These are phyloP conservation scores for Vespertilio murinus DNA, from an alignment of 2,797 vertebrate species.

Conservation along the genomic window DNA sequence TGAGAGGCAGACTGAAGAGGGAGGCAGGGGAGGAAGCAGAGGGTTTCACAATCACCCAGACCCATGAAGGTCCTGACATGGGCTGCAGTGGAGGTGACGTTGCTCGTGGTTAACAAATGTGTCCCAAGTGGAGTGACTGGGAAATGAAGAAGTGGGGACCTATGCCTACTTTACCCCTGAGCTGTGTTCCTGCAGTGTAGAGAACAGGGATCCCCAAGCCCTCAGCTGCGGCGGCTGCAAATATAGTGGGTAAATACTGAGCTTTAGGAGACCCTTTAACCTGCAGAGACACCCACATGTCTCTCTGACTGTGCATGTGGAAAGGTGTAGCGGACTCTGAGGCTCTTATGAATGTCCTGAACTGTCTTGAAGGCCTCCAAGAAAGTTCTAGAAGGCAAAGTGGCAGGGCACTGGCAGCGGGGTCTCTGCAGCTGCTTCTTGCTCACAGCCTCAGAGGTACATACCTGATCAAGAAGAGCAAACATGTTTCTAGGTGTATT, in stretches of 20 bases:
- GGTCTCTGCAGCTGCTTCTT: background rate
- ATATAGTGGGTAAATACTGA: background rate
- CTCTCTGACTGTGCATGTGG: background rate
- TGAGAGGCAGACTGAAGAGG: background rate
- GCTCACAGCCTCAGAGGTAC: background rate
- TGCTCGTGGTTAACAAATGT: background rate
- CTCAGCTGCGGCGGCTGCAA: background rate
- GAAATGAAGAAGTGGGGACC: background rate
- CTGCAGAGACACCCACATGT: rapidly evolving
- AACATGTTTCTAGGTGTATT: background rate
- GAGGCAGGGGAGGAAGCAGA: background rate
- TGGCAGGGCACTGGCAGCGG: background rate
- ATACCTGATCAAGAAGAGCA: background rate
- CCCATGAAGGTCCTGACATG: too few relatives aligned
- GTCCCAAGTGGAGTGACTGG: background rate
- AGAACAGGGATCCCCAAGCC: background rate
- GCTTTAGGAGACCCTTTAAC: background rate
- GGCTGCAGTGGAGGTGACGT: background rate
- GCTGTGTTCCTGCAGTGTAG: too few relatives aligned
- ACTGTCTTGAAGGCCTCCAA: background rate
- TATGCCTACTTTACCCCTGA: rapidly evolving
- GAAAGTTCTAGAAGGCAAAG: conserved; percentile 5
- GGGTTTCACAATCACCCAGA: background rate
- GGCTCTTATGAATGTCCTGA: background rate
- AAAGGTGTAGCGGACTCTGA: background rate